phyloP scores from a whole-genome alignment of 23 tunicate species.

The Diplosoma virens region DNA sequence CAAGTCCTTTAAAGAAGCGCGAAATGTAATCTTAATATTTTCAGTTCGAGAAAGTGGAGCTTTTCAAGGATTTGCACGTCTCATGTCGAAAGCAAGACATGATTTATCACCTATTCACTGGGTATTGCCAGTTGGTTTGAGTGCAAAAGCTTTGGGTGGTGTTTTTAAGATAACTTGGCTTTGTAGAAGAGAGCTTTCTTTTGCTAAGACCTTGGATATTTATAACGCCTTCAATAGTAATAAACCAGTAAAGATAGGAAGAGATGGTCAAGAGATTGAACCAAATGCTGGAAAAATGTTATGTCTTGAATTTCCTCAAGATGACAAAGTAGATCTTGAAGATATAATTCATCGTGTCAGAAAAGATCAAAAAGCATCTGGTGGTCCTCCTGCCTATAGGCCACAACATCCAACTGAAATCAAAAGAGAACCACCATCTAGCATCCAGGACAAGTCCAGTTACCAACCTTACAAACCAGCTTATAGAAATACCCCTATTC shows the following conservation, averaged over 20 bases:
- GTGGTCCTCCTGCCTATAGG: conserved; percentile 57
- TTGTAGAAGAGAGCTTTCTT: conserved; percentile 74
- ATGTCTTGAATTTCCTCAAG: conserved; percentile 91
- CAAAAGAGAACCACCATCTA: not conserved
- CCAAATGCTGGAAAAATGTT: conserved; percentile 86
- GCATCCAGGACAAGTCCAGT: not conserved
- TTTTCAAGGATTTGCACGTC: conserved; percentile 91
- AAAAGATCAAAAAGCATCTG: conserved; percentile 59
- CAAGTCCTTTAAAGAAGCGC: conserved; percentile 63
- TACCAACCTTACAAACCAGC: not conserved
- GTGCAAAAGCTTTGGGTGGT: conserved; percentile 80
- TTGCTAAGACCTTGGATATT: conserved; percentile 69
- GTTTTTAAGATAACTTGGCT: conserved; percentile 84
- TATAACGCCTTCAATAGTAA: conserved; percentile 67
- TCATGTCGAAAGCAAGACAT: conserved; percentile 51
- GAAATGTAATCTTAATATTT: conserved; percentile 81
- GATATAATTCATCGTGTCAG: conserved; percentile 63
- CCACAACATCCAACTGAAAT: conserved; percentile 34
- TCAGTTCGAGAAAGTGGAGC: conserved; percentile 94
- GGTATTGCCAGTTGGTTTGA: conserved; percentile 88
- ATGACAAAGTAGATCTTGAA: conserved; percentile 81
- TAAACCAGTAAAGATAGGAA: conserved; percentile 88
- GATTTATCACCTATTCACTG: conserved; percentile 77
- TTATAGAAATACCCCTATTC: not conserved
- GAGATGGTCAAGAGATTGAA: conserved; percentile 96